phyloP scores from a whole-genome alignment of 2,113 vertebrate species.

The Promerops cafer region DNA sequence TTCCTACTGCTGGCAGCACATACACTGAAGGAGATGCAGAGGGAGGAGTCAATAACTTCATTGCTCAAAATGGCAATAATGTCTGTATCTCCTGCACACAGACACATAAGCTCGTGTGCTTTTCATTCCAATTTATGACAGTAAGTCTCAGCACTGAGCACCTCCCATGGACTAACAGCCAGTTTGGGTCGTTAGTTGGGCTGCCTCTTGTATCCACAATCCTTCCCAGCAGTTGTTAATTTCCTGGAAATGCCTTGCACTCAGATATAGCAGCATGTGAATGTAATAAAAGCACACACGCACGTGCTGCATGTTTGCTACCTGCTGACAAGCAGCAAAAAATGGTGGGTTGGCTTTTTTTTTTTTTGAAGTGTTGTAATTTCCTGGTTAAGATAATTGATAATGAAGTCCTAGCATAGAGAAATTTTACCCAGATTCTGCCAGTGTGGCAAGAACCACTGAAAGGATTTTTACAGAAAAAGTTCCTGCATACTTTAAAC shows the following conservation, averaged over 20 bases:
- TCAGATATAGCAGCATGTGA: background rate
- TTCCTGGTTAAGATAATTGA: background rate
- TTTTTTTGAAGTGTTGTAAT: background rate
- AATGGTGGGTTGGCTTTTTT: background rate
- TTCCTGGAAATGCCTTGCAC: background rate
- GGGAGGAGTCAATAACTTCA: background rate
- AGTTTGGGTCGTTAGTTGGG: background rate
- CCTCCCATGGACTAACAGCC: background rate
- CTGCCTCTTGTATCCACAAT: background rate
- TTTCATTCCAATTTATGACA: background rate
- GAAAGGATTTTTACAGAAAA: background rate
- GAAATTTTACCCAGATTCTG: background rate
- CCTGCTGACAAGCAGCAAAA: background rate
- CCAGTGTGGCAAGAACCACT: background rate
- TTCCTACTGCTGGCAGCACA: background rate
- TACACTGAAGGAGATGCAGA: background rate
- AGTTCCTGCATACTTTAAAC: background rate
- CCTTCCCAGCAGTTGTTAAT: background rate
- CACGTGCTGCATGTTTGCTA: background rate
- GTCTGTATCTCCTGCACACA: background rate
- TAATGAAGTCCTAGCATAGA: background rate
- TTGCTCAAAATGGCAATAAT: background rate
- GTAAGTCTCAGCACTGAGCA: background rate
- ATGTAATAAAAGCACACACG: background rate
- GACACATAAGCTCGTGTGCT: background rate